These are phyloP conservation scores for Mustelus asterias DNA, from an alignment of 2,113 vertebrate genomes.

Conservation along the genomic window DNA sequence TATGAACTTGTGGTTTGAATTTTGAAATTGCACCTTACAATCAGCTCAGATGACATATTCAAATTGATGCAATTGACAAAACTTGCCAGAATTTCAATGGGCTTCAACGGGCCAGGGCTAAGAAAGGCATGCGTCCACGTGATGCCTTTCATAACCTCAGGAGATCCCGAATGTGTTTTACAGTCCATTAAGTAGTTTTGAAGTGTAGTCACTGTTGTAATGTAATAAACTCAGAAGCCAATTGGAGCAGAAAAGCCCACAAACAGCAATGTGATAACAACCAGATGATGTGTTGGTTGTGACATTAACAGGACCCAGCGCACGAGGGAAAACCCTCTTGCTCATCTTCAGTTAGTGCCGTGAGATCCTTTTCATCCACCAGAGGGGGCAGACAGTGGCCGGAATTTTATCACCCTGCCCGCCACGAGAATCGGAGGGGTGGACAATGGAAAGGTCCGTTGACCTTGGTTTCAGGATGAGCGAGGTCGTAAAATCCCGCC, in stretches of 20 bases:
- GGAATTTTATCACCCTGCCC: too few species aligned
- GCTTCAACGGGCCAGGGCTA: not conserved
- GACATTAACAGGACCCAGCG: not conserved
- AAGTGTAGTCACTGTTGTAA: not conserved
- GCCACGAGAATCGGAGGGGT: too few species aligned
- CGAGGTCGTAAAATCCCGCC: not conserved
- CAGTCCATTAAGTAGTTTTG: not conserved
- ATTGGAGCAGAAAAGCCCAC: not conserved
- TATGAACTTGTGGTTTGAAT: not conserved
- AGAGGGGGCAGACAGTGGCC: not conserved
- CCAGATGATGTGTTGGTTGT: not conserved
- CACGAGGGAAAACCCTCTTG: not conserved
- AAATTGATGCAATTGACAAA: not conserved
- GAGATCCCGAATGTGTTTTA: not conserved
- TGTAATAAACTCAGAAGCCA: not conserved
- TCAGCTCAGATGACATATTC: not conserved
- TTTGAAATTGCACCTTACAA: not conserved
- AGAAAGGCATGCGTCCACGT: not conserved
- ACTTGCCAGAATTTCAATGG: not conserved
- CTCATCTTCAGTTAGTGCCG: not conserved
- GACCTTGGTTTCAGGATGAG: too few species aligned
- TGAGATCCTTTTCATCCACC: not conserved
- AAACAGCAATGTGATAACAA: not conserved
- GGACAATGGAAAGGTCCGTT: too few species aligned
- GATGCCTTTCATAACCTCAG: not conserved